Conservation (phyloP, 1,140 invertebrate genomes). For the Pollicipes pollicipes region DNA sequence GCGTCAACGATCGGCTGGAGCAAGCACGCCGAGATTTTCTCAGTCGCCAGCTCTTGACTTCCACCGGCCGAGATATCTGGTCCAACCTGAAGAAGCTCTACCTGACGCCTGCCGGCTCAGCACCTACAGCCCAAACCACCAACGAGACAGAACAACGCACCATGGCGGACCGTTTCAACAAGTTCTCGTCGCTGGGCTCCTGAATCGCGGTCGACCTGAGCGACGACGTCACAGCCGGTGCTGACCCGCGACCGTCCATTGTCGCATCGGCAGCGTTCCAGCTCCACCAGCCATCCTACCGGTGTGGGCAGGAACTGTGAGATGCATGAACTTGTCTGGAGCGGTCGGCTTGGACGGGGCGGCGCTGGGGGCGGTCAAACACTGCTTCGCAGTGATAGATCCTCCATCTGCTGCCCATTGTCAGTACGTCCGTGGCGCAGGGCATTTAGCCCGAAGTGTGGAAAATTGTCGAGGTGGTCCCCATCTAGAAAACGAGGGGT, state of each 20-base stretch:
- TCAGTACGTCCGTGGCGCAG: neutral
- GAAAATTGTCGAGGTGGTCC: neutral
- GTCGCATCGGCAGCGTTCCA: neutral
- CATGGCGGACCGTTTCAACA: neutral
- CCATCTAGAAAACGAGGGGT: neutral
- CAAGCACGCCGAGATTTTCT: neutral
- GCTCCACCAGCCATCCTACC: neutral
- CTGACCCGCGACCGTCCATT: neutral
- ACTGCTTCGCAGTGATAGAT: neutral
- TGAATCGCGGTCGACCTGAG: neutral
- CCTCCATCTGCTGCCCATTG: neutral
- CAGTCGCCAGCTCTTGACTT: neutral
- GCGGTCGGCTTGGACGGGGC: neutral
- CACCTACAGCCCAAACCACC: neutral
- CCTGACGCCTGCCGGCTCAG: neutral
- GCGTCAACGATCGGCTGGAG: neutral
- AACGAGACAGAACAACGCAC: neutral
- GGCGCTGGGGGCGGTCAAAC: neutral
- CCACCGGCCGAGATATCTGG: neutral
- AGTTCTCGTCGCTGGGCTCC: neutral
- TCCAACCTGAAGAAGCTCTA: neutral
- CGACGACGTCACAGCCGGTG: neutral
- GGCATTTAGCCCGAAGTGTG: neutral
- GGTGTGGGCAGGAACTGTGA: neutral
- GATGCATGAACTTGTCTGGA: neutral